Evolutionary conservation across 1,140 invertebrate species (phyloP), one percentile per base, ranked within the genome.

Genomic region (Lanistes nyassanus): DNA sequence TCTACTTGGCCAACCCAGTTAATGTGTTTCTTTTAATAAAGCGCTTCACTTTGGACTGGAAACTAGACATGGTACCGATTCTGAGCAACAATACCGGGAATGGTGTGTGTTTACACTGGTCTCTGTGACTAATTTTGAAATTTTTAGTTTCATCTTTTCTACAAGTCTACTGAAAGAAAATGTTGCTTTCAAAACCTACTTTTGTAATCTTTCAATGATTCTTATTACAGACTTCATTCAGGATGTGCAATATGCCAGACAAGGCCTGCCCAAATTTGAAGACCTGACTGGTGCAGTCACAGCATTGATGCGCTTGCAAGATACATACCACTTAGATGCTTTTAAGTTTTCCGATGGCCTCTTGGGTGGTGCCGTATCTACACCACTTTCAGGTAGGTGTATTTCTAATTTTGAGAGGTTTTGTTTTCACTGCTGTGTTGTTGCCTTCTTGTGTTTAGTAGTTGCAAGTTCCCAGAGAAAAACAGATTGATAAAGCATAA

Each of bases 1-100:
- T 92, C 77, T 97, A 97, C 86, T 90, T 99, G 42, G 93, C 94
- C 3, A 99, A 99, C 91, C 98, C 98, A 3, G 95, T 99, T 72
- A 99, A 99, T 91, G 97, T 97, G 47, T 99, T 97, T 89, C 91
- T 98, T 37, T 90, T 99, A 65, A 96, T 99, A 60, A 99, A 99
- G 90, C 92, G 96, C 80, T 91, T 99, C 77, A 97, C 97, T 9
- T 93, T 94, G 13, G 97, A 99, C 79, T 91, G 90, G 90, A 85
- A 88, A n/a, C 76, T 72, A 55, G 75, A 85, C 66, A 76, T 88
- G 36, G 81, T 81, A 26, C 67, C 75, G 5, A 56, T 84, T n/a
- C 75, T 81, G 2, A 79, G 74, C 29, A 86, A 83, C 68, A 76
- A 78, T 60, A 77, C 83, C 16, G 79, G 72, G 55, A 92, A 92